Evolutionary conservation across 2,113 vertebrate genomes (phyloP).

Genomic region (Probosciger aterrimus): DNA sequence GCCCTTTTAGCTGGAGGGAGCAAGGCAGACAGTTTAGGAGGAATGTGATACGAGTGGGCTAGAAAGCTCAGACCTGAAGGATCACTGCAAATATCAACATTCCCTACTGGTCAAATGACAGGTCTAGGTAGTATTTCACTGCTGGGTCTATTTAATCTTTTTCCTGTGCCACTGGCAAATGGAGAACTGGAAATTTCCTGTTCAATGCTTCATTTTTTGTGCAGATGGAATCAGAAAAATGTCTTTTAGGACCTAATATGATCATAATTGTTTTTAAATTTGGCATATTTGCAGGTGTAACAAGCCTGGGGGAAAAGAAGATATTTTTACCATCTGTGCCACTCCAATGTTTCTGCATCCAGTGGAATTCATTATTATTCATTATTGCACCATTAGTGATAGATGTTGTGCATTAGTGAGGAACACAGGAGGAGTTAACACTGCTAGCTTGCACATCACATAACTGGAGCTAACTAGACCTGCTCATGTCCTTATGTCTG

Average conservation of each 20-base stretch:
- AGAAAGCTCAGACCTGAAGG: neutral
- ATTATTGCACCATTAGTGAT: neutral
- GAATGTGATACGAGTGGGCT: neutral
- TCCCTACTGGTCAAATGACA: constrained; percentile 15
- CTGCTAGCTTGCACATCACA: neutral
- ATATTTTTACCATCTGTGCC: neutral
- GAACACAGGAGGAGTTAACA: neutral
- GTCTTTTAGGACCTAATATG: neutral
- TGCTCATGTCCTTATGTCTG: neutral
- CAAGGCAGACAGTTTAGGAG: neutral
- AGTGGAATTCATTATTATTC: neutral
- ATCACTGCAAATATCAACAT: neutral
- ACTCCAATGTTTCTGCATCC: neutral
- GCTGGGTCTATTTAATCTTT: neutral
- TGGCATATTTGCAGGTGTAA: neutral
- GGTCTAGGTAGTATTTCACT: constrained; percentile 22
- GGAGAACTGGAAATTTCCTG: neutral
- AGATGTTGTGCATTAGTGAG: neutral
- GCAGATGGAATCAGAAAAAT: neutral
- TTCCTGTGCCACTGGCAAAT: neutral
- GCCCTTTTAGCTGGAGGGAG: constrained; percentile 8
- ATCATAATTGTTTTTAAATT: neutral
- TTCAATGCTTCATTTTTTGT: neutral
- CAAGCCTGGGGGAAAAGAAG: neutral
- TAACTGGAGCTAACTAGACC: neutral